These are phyloP conservation scores for Gortyna flavago DNA, from an alignment of 2,888 invertebrate genomes.

Conservation along the genomic window DNA sequence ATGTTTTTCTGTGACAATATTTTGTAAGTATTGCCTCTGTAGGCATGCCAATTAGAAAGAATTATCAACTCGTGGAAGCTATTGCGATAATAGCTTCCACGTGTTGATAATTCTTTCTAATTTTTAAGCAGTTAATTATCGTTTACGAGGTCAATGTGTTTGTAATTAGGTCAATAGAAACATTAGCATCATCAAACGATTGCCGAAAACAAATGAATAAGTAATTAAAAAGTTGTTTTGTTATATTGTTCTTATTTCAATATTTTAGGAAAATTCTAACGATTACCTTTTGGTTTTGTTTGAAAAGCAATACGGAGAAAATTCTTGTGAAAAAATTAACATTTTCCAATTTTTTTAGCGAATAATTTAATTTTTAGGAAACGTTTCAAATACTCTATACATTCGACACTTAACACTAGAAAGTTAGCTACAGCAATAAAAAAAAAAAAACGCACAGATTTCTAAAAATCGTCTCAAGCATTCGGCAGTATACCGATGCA, in stretches of 20 bases:
- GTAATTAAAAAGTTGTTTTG: conserved; percentile 15
- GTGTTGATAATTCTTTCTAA: conserved; percentile 48
- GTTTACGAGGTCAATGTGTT: conserved; percentile 43
- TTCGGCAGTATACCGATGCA: conserved; percentile 49
- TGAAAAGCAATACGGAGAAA: conserved; percentile 3
- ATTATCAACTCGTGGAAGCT: too few species aligned
- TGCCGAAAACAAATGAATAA: conserved; percentile 31
- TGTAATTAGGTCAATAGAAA: conserved; percentile 47
- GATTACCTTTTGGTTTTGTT: conserved; percentile 21
- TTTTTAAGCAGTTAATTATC: conserved; percentile 47
- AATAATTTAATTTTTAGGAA: conserved; percentile 6
- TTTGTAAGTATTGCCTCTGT: conserved; percentile 1
- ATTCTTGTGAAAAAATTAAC: neutral
- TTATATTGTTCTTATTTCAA: conserved; percentile 31
- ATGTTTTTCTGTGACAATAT: neutral
- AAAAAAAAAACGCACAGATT: conserved; percentile 32
- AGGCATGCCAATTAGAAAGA: too few species aligned
- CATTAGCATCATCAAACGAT: conserved; percentile 38
- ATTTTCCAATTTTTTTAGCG: neutral
- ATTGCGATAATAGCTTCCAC: conserved; percentile 30
- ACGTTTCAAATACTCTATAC: conserved; percentile 28
- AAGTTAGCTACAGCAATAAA: conserved; percentile 30
- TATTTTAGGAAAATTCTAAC: conserved; percentile 14
- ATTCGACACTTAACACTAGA: conserved; percentile 40
- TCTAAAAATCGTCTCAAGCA: conserved; percentile 32